phyloP scores from a whole-genome alignment of 2,113 vertebrate species.

The Mus spicilegus region DNA sequence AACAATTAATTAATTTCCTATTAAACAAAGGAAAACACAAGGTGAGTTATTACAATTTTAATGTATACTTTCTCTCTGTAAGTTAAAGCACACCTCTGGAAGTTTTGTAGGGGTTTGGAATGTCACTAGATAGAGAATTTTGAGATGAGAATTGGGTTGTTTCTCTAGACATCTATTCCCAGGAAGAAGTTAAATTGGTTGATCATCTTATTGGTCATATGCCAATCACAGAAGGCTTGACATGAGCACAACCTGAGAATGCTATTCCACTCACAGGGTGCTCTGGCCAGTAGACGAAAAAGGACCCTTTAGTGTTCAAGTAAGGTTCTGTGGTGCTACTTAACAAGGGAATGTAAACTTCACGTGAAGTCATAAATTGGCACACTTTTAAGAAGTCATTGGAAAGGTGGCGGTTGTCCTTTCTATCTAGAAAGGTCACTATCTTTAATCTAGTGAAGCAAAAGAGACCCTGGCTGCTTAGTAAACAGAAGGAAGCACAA shows the following conservation, averaged over 20 bases:
- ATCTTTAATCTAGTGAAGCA: not conserved
- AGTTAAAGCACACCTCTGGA: not conserved
- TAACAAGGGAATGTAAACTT: not conserved
- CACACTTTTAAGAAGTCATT: constrained; percentile 26
- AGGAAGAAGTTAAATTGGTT: not conserved
- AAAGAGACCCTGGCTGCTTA: not conserved
- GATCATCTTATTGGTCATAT: not conserved
- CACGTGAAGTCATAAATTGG: not conserved
- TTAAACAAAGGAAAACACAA: not conserved
- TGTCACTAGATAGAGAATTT: not conserved
- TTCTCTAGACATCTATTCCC: not conserved
- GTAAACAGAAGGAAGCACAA: not conserved
- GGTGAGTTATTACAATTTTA: not conserved
- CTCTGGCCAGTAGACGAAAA: not conserved
- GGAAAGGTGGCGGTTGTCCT: not conserved
- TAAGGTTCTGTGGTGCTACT: not conserved
- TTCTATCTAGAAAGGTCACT: constrained; percentile 14
- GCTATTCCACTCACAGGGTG: not conserved
- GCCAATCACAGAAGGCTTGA: not conserved
- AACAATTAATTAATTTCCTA: not conserved
- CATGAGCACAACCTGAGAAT: not conserved
- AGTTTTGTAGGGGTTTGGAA: not conserved
- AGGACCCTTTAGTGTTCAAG: not conserved
- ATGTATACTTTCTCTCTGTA: not conserved
- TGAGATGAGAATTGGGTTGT: not conserved